Base-by-base conservation (phyloP, 2,888 invertebrate genomes). In the Stegophylla sp. region DNA sequence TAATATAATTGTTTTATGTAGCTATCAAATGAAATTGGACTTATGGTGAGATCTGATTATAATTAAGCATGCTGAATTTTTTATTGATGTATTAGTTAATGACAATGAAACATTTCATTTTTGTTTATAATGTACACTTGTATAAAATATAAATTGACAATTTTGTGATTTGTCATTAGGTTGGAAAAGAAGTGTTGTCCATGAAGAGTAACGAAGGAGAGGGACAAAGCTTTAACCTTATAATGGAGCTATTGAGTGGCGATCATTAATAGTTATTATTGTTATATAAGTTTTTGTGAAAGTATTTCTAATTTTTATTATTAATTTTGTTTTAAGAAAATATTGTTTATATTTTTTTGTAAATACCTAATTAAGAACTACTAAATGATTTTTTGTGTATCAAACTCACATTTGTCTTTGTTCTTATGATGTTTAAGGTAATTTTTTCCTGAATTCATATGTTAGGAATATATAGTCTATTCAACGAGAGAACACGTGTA, bases 191-290 rank as follows among this genome's bases (percentile, higher is more conserved):
- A 87, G 93, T 96, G 92, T 89, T 97, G 84, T 92, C 92, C 82
- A 91, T 91, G 82, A 94, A 94, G 87, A 92, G 92, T 84, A 94
- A 95, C 87, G 95, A 96, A 84, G 94, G 95, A 82, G 95, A 95
- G 85, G 93, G 94, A 82, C 92, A 93, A 82, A 93, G 94, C 86
- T 97, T 97, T 89, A 97, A 97, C 87, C 90, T 98, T 85, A 91
- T 98, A 84, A 96, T 97, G 94, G 98, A 98, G 89, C 90, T 98
- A 82, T 89, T 98, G 83, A 90, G 96, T 85, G 97, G 97, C 85
- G 96, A 96, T 89, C 96, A 96, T 88, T 95, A 75, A 83, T 66
- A 51, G 15, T 51, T 74, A 75, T n/a, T n/a, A n/a, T 51, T 66
- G 48, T 34, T 74, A 63, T 45, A 79, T 34, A 71, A 71, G 59